A percentile compares a stretch with the other conserved stretches of the same genome.
Evolutionary conservation across 37 sponge, comb jelly and placozoan species (phyloP).

Genomic region (Diacarnus erythraeanus): DNA sequence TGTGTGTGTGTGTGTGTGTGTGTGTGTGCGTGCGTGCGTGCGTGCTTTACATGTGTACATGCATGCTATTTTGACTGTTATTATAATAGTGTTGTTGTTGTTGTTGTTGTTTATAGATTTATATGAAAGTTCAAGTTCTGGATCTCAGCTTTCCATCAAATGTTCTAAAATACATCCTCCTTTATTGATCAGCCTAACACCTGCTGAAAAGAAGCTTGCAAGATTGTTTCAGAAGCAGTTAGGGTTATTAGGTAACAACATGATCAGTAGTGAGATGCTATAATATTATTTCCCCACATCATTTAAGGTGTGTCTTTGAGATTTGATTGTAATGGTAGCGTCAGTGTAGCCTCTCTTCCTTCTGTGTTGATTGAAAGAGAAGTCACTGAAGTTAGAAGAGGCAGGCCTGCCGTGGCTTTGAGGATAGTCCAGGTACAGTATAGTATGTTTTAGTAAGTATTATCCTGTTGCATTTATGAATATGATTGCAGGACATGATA

Average conservation of each 20-base stretch:
- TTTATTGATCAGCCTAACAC: conserved; percentile 21
- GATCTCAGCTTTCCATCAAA: conserved; percentile 3
- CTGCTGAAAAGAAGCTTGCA: conserved; percentile 26
- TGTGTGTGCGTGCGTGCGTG: too few relatives aligned
- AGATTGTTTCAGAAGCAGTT: conserved; percentile 24
- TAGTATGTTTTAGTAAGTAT: not conserved
- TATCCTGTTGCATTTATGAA: not conserved
- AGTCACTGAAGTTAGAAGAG: conserved; percentile 31
- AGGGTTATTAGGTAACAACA: conserved; percentile 17
- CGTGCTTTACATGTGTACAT: too few relatives aligned
- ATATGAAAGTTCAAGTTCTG: not conserved
- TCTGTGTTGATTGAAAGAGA: conserved; percentile 48
- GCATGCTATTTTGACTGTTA: too few relatives aligned
- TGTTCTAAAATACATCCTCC: conserved; percentile 36
- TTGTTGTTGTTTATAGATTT: not conserved
- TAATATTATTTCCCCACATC: not conserved
- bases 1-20: too few relatives aligned
- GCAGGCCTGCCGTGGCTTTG: conserved; percentile 41
- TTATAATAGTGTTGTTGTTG: not conserved
- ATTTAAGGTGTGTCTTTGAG: conserved; percentile 38
- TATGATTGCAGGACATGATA: conserved; percentile 52
- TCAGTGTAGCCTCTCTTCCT: conserved; percentile 33
- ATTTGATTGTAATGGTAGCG: not conserved
- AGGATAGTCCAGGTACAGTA: conserved; percentile 11
- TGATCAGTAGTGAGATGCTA: too few relatives aligned